These are phyloP conservation scores for Craterocephalus amniculus DNA, from an alignment of 2,797 vertebrate species.

Conservation along the genomic window DNA sequence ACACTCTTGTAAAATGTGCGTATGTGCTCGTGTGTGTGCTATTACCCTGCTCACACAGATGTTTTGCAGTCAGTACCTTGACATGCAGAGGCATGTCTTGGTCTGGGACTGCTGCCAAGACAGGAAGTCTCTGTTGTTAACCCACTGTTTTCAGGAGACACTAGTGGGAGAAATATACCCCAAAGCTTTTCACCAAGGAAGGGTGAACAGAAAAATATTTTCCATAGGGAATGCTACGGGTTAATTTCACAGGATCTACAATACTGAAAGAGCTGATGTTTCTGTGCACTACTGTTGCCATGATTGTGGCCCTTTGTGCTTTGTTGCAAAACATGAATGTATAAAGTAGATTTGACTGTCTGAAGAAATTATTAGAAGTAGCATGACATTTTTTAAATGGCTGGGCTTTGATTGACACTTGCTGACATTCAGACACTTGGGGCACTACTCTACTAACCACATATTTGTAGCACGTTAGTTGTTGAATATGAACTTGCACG, in stretches of 20 bases:
- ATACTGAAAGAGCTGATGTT: slow-evolving; percentile 29
- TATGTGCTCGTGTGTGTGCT: slow-evolving; percentile 34
- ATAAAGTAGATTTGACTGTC: slow-evolving; percentile 1
- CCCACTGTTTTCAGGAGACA: slow-evolving; percentile 72
- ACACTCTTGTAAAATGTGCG: slow-evolving; percentile 15
- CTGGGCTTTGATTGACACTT: background rate
- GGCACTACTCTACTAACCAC: background rate
- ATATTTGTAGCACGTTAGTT: background rate
- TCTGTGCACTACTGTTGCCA: slow-evolving; percentile 37
- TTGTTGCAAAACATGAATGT: slow-evolving; percentile 16
- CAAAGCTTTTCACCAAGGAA: slow-evolving; percentile 9
- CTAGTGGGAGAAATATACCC: slow-evolving; percentile 9
- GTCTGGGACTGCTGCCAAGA: slow-evolving; percentile 87
- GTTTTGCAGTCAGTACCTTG: slow-evolving; percentile 89
- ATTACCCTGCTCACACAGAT: slow-evolving; percentile 84
- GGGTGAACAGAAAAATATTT: slow-evolving; percentile 22
- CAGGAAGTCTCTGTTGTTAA: slow-evolving; percentile 85
- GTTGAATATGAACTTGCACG: background rate
- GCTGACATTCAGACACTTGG: background rate
- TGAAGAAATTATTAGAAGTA: background rate
- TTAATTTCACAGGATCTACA: slow-evolving; percentile 46
- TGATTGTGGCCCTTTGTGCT: slow-evolving; percentile 11
- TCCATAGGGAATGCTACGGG: slow-evolving; percentile 28
- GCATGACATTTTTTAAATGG: background rate
- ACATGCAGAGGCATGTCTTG: slow-evolving; percentile 86